A percentile compares a stretch with the other conserved stretches of the same genome.
phyloP scores from a whole-genome alignment of 2,113 vertebrate genomes.

The Tamias sibiricus region DNA sequence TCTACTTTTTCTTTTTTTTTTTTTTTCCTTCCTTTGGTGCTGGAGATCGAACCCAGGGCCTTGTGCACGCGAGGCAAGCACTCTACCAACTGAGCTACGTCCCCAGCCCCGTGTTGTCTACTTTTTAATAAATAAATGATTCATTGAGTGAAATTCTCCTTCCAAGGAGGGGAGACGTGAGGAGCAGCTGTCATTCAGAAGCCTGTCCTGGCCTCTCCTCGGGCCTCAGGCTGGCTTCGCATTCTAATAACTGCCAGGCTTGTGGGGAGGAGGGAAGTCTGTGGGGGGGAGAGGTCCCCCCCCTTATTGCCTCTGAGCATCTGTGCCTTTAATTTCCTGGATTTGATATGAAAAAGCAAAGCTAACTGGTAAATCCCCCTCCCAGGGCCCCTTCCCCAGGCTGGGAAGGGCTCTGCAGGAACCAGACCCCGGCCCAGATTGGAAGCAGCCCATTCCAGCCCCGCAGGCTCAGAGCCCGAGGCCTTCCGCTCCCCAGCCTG shows the following conservation, averaged over 20 bases:
- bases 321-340: conserved; percentile 66
- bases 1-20: too few relatives aligned
- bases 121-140: not conserved
- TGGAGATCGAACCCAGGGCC: too few relatives aligned
- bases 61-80: too few relatives aligned
- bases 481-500: not conserved
- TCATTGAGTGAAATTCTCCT: not conserved
- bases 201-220: not conserved
- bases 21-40: too few relatives aligned
- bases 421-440: not conserved
- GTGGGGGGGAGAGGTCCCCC: not conserved
- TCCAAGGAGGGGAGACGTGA: not conserved
- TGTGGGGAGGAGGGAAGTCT: not conserved
- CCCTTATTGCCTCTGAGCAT: conserved; percentile 16
- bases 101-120: not conserved
- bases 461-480: too few relatives aligned
- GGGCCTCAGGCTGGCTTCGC: not conserved
- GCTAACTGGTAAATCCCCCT: not conserved
- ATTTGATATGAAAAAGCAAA: not conserved
- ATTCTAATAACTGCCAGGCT: not conserved
- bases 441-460: too few relatives aligned
- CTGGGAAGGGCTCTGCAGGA: not conserved
- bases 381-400: not conserved
- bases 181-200: not conserved
- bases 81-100: too few relatives aligned